Base-by-base conservation (phyloP, 2,113 vertebrate species). In the Panthera leo region DNA sequence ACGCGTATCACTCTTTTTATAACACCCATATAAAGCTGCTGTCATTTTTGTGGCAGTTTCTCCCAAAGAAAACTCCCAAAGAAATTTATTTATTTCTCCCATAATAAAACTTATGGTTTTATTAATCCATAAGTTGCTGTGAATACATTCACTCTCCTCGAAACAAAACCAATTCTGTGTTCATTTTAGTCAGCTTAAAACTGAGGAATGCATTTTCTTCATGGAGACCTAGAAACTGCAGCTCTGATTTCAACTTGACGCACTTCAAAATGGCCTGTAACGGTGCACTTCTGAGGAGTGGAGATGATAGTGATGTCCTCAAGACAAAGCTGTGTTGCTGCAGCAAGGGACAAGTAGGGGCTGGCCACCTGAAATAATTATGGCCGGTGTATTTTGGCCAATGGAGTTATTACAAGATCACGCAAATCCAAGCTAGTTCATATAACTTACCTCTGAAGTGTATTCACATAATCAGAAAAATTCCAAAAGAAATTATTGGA, bases 401-500 rank as follows among this genome's bases (percentile, higher is more conserved):
- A 19, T n/a, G 29, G 29, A 61, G n/a, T 53, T 89, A 93, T 61
- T 79, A 12, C 18, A 73, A 58, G 21, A 90, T 73, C n/a, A 86
- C 71, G 93, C 5, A 90, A 42, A 95, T 87, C 89, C 89, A 82
- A 48, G 42, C n/a, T 31, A 39, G 29, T 61, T 42, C 87, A 67
- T 96, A 45, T 67, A 61, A 85, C 36, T 85, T 65, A 25, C 9
- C 39, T 90, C 16, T 23, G 45, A 58, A 42, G 6, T 63, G 5
- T 83, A 96, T 89, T 96, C 89, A 78, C 85, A 36, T 67, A 87
- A 76, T 68, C 45, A 45, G 45, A 82, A 80, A 92, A 92, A 85
- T 67, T 90, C 42, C 51, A 51, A 21, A 65, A 89, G 68, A 42
- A 63, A 58, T 88, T 48, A 53, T 31, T 68, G 7, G 48, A 65